Conservation (phyloP, 2,888 invertebrate genomes). For the Brenthis daphne region DNA sequence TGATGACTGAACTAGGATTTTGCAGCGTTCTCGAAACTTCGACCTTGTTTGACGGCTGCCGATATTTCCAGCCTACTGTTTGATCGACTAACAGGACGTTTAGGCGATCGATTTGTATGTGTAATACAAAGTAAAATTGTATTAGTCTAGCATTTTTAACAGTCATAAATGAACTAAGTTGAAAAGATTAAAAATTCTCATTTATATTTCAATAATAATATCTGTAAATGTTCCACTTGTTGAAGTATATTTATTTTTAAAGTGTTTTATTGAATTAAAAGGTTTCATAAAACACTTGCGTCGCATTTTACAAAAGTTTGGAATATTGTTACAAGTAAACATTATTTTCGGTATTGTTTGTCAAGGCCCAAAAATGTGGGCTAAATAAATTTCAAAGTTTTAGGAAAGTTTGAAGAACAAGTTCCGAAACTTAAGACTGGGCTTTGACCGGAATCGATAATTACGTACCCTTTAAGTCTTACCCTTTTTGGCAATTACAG, state of each 20-base stretch:
- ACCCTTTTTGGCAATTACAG: constrained; percentile 31
- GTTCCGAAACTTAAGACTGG: constrained; percentile 53
- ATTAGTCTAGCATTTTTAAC: not conserved
- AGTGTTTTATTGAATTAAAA: constrained; percentile 25
- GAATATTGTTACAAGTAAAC: not conserved
- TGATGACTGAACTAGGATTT: constrained; percentile 41
- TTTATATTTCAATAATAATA: no score
- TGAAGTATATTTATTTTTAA: no score
- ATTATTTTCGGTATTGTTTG: constrained; percentile 51
- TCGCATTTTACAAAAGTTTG: not conserved
- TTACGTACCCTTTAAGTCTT: constrained; percentile 52
- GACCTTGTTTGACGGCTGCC: constrained; percentile 22
- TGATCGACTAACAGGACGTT: constrained; percentile 16
- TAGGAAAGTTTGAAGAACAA: constrained; percentile 60
- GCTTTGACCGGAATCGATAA: constrained; percentile 63
- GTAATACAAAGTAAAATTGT: no score
- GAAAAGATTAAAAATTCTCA: no score
- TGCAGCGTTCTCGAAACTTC: constrained; percentile 38
- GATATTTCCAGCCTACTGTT: constrained; percentile 25
- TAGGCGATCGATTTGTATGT: constrained; percentile 15
- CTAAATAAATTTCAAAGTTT: constrained; percentile 63
- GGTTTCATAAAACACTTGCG: not conserved
- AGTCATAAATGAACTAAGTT: no score
- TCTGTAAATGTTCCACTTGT: no score
- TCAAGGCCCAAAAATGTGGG: constrained; percentile 60